Evolutionary conservation across 37 sponge, comb jelly and placozoan species (phyloP).

Genomic region (Eunapius fragilis): DNA sequence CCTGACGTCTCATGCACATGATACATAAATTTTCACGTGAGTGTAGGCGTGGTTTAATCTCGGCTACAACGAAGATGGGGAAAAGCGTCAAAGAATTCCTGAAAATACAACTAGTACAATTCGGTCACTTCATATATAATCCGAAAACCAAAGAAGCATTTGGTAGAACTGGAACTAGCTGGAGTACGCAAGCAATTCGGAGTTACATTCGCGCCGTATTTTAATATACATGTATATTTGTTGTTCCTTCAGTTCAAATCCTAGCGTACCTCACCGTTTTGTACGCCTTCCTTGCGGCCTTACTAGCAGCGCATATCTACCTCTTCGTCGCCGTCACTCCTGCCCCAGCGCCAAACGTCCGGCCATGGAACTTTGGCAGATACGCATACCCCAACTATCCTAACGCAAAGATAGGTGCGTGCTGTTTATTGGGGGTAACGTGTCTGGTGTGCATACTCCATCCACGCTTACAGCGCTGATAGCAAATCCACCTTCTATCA

Average conservation of each 20-base stretch:
- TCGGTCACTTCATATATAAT: slow-evolving; percentile 40
- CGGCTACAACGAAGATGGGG: not conserved
- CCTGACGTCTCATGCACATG: too few relatives aligned
- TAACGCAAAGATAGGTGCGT: slow-evolving; percentile 68
- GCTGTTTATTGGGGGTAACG: too few relatives aligned
- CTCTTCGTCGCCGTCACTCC: slow-evolving; percentile 47
- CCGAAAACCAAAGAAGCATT: slow-evolving; percentile 48
- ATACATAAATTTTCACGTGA: too few relatives aligned
- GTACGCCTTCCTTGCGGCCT: slow-evolving; percentile 29
- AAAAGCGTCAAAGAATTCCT: not conserved
- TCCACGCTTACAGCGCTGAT: slow-evolving; percentile 34
- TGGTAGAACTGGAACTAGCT: slow-evolving; percentile 55
- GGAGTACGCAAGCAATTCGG: slow-evolving; percentile 53
- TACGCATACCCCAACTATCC: slow-evolving; percentile 80
- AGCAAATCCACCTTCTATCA: not conserved
- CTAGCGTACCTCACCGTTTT: slow-evolving; percentile 36
- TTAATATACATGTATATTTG: too few relatives aligned
- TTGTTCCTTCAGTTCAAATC: slow-evolving; percentile 35
- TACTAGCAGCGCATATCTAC: slow-evolving; percentile 55
- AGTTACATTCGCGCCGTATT: not conserved
- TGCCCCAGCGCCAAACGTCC: not conserved
- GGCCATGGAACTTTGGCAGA: slow-evolving; percentile 64
- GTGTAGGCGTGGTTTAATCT: not conserved
- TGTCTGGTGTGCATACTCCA: too few relatives aligned
- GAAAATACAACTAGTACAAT: not conserved